These are phyloP conservation scores for Echinops telfairi DNA, from an alignment of 2,113 vertebrate species.

Conservation along the genomic window DNA sequence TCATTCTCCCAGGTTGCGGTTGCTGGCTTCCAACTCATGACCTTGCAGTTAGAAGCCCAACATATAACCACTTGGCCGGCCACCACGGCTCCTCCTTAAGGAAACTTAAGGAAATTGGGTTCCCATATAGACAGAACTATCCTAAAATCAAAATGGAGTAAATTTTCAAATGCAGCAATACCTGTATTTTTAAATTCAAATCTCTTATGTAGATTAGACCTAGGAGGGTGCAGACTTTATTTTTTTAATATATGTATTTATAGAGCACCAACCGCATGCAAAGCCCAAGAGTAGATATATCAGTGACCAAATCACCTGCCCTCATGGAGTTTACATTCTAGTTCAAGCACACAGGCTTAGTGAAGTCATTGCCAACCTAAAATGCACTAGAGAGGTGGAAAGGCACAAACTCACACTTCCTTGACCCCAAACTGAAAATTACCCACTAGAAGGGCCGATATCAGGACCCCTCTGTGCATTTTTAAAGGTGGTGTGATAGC, in stretches of 20 bases:
- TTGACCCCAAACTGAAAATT: not conserved
- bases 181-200: too few relatives aligned
- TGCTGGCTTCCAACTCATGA: too few relatives aligned
- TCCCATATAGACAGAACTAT: too few relatives aligned
- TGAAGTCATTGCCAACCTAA: conserved; percentile 28
- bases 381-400: not conserved
- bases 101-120: too few relatives aligned
- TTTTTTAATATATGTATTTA: not conserved
- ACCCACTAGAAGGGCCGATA: not conserved
- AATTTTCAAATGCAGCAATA: too few relatives aligned
- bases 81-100: too few relatives aligned
- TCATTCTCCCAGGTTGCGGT: too few relatives aligned
- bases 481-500: not conserved
- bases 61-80: too few relatives aligned
- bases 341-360: not conserved
- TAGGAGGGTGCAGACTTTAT: too few relatives aligned
- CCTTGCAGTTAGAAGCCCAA: too few relatives aligned
- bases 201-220: too few relatives aligned
- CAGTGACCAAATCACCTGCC: not conserved
- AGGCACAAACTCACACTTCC: not conserved
- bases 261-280: not conserved
- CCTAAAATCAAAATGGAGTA: too few relatives aligned
- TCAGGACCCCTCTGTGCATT: not conserved
- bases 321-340: not conserved
- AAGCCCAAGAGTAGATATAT: not conserved